These are phyloP conservation scores for Dinoponera quadriceps DNA, from an alignment of 1,140 invertebrate genomes.

Conservation along the genomic window DNA sequence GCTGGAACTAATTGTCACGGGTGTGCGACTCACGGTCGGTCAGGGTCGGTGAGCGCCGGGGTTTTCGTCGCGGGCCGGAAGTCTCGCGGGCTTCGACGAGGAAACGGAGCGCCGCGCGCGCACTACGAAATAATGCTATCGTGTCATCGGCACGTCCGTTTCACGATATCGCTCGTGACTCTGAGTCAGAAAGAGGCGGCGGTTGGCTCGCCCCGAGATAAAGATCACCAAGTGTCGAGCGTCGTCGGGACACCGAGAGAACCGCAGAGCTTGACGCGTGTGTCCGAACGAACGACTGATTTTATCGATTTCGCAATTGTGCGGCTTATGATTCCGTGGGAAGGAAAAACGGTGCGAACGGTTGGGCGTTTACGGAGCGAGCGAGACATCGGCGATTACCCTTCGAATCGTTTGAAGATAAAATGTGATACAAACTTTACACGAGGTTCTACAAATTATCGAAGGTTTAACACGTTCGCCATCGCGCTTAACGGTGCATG, in stretches of 20 bases:
- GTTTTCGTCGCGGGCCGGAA: slow-evolving; percentile 51
- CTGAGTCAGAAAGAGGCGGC: slow-evolving; percentile 27
- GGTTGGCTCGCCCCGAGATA: slow-evolving; percentile 3
- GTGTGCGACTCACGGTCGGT: slow-evolving; percentile 46
- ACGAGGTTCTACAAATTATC: too few species aligned
- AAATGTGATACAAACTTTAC: too few species aligned
- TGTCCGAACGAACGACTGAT: slow-evolving; percentile 12
- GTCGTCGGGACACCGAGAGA: too few species aligned
- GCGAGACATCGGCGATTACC: too few species aligned
- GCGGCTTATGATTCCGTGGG: not conserved
- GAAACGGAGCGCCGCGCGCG: slow-evolving; percentile 33
- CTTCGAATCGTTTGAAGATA: too few species aligned
- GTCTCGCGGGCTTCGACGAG: slow-evolving; percentile 39
- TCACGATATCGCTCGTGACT: slow-evolving; percentile 32
- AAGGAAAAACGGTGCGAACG: not conserved
- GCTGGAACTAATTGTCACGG: slow-evolving; percentile 64
- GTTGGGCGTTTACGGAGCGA: too few species aligned
- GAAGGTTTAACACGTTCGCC: too few species aligned
- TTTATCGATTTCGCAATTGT: slow-evolving; percentile 28
- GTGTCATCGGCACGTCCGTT: slow-evolving; percentile 59
- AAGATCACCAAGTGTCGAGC: slow-evolving; percentile 12
- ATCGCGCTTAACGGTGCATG: too few species aligned
- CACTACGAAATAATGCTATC: slow-evolving; percentile 47
- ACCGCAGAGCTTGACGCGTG: slow-evolving; percentile 11
- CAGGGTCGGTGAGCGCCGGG: slow-evolving; percentile 49